Evolutionary conservation across 2,888 invertebrate species (phyloP), one percentile per base, ranked within the genome.

Genomic region (Noctua janthina): DNA sequence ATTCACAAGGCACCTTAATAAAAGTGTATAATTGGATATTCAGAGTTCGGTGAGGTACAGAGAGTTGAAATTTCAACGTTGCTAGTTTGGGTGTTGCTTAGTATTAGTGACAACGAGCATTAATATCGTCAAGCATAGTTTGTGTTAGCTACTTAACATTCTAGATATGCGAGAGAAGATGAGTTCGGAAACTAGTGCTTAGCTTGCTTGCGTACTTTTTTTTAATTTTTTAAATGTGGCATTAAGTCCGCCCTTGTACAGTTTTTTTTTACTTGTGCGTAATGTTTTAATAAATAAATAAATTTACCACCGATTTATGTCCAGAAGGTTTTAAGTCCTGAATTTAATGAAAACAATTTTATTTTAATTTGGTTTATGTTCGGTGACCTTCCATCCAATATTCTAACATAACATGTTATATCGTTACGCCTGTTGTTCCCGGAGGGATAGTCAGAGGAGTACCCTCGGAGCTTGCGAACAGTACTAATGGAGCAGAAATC

Each of bases 61-160:
- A 66, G 66, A 20, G 35, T 20, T 20, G 5, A 10, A 66, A 39
- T 39, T 66, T 20, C 66, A 66, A 39, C 35, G 1, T 0, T 1
- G 20, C 35, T 39, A 39, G 64, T 11, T 0, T 66, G 17, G 3
- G 8, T 64, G 35, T 64, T 35, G 35, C 62, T 17, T 64, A 35
- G 17, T 64, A 10, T 39, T 66, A 35, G 35, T 20, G 35, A 20
- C 20, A 35, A 20, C 64, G 17, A 17, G 20, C 20, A 20, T 64
- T 56, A 59, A 20, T 72, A 46, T 35, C 11, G 23, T 56, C 73
- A 46, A 56, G 59, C 7, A 15, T 56, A 76, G 56, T 29, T 76
- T 76, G 54, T 39, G 23, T 64, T 23, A 2, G 8, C 43, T 54
- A 56, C 51, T 82, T 79, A 75, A 8, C 1, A 82, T 71, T 70